Evolutionary conservation across 2,113 vertebrate genomes (phyloP).

Genomic region (Smithornis capensis): DNA sequence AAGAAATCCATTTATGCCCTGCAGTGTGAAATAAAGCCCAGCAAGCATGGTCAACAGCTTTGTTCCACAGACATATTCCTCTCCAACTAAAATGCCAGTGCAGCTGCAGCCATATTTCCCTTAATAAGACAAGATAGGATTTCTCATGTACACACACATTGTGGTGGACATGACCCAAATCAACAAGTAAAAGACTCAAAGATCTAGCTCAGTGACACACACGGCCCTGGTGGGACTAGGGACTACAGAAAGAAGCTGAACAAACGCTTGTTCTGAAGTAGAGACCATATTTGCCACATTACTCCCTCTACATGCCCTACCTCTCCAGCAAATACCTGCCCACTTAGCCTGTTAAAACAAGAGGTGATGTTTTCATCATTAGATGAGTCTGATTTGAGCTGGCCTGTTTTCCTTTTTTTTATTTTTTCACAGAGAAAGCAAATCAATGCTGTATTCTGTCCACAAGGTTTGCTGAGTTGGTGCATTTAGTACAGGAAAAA

Average conservation of each 20-base stretch:
- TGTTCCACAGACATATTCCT: not conserved
- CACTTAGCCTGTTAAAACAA: not conserved
- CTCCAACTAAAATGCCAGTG: not conserved
- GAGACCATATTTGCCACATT: not conserved
- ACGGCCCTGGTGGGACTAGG: not conserved
- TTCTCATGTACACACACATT: not conserved
- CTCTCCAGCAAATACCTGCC: not conserved
- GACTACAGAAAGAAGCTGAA: not conserved
- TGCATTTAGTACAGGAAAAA: not conserved
- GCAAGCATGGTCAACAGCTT: not conserved
- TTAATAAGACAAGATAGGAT: not conserved
- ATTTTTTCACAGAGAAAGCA: not conserved
- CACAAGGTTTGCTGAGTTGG: not conserved
- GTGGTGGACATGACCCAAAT: not conserved
- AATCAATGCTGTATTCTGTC: not conserved
- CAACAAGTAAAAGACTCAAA: not conserved
- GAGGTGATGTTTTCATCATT: not conserved
- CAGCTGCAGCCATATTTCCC: not conserved
- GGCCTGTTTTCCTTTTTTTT: not conserved
- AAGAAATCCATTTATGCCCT: not conserved
- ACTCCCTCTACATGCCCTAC: not conserved
- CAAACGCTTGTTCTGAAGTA: not conserved
- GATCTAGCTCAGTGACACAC: not conserved
- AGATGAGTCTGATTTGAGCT: not conserved
- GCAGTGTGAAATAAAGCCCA: not conserved